Evolutionary conservation across 2,888 invertebrate species (phyloP).

Genomic region (Oligia fasciuncula): DNA sequence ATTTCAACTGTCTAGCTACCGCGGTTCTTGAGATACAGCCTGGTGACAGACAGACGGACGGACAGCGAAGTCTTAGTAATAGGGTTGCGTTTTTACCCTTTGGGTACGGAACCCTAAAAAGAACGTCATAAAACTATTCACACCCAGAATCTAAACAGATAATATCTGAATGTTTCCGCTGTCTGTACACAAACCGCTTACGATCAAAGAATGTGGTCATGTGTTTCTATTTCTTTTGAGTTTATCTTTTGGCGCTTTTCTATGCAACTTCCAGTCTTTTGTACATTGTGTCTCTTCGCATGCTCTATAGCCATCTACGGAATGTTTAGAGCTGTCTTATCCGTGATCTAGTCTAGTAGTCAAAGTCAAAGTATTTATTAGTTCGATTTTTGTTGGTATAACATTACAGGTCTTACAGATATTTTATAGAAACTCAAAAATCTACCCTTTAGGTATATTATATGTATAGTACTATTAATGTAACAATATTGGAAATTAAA

Average conservation of each 20-base stretch:
- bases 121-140: not conserved
- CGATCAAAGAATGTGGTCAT: conserved; percentile 44
- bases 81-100: too few species aligned
- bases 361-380: too few species aligned
- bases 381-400: too few species aligned
- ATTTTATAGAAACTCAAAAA: too few species aligned
- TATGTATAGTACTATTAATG: too few species aligned
- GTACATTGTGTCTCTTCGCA: conserved; percentile 26
- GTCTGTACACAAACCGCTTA: conserved; percentile 43
- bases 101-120: not conserved
- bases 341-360: not conserved
- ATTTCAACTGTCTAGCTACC: too few species aligned
- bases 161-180: conserved; percentile 8
- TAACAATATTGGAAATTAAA: too few species aligned
- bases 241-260: conserved; percentile 49
- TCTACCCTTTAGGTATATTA: too few species aligned
- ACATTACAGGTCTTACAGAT: too few species aligned
- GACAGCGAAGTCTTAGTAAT: too few species aligned
- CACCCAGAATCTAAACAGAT: not conserved
- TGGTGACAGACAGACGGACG: too few species aligned
- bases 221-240: conserved; percentile 46
- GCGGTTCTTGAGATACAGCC: too few species aligned
- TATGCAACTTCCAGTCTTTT: conserved; percentile 37
- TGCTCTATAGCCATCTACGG: not conserved
- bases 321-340: not conserved